Evolutionary conservation across 1,140 invertebrate species (phyloP).

Genomic region (Zaprionus vittiger): DNA sequence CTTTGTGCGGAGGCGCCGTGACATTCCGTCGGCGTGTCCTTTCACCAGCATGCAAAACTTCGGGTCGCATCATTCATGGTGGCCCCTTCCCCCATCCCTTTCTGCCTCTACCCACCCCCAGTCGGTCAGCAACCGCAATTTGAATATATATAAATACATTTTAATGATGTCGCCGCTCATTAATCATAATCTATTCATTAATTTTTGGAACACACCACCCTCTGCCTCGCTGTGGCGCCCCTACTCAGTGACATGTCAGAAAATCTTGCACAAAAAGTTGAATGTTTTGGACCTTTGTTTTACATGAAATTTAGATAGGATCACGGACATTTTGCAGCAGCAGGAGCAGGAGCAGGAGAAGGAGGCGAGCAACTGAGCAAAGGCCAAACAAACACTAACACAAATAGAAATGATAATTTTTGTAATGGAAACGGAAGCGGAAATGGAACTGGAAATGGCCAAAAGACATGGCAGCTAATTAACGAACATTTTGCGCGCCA

Average conservation of each 20-base stretch:
- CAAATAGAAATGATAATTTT: slow-evolving; percentile 5
- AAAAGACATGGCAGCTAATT: slow-evolving; percentile 77
- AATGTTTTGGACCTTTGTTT: slow-evolving; percentile 68
- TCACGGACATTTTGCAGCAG: slow-evolving; percentile 28
- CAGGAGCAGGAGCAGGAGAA: neutral
- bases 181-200: slow-evolving; percentile 83
- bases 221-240: neutral
- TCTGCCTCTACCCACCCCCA: neutral
- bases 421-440: slow-evolving; percentile 6
- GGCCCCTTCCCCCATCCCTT: slow-evolving; percentile 2
- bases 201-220: slow-evolving; percentile 54
- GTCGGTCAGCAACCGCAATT: slow-evolving; percentile 77
- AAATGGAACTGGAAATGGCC: slow-evolving; percentile 41
- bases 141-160: slow-evolving; percentile 78
- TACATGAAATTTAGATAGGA: slow-evolving; percentile 66
- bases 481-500: slow-evolving; percentile 57
- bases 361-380: neutral
- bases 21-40: slow-evolving; percentile 55
- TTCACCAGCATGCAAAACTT: slow-evolving; percentile 19
- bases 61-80: slow-evolving; percentile 46
- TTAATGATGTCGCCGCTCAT: slow-evolving; percentile 82
- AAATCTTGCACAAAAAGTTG: slow-evolving; percentile 64
- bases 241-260: slow-evolving; percentile 31
- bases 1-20: slow-evolving; percentile 61
- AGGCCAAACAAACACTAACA: neutral